Percentiles rank a stretch among this genome's conserved stretches.
These are phyloP conservation scores for Aleiodes alternator DNA, from an alignment of 2,888 invertebrate species.

Conservation along the genomic window DNA sequence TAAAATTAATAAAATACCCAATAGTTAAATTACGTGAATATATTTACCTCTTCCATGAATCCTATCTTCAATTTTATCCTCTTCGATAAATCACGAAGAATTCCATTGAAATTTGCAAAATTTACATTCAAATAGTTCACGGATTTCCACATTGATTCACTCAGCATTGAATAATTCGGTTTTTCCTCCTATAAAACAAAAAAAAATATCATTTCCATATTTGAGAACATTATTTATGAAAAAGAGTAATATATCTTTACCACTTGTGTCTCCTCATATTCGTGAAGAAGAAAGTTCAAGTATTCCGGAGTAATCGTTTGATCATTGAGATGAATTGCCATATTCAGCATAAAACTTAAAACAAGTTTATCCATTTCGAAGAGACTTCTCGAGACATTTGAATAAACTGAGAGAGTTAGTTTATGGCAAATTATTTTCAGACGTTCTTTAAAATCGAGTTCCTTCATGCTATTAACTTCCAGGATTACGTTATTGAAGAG, in stretches of 20 bases:
- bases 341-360: constrained; percentile 89
- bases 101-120: constrained; percentile 78
- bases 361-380: constrained; percentile 93
- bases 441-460: constrained; percentile 82
- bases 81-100: constrained; percentile 78
- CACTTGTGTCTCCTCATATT: constrained; percentile 80
- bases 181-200: constrained; percentile 77
- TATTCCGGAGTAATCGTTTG: constrained; percentile 79
- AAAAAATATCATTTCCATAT: constrained; percentile 23
- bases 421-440: constrained; percentile 88
- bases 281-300: constrained; percentile 88
- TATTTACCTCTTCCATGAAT: constrained; percentile 78
- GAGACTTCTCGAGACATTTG: constrained; percentile 90
- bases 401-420: constrained; percentile 90
- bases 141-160: constrained; percentile 83
- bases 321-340: constrained; percentile 84
- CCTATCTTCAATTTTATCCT: constrained; percentile 80
- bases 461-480: constrained; percentile 74
- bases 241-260: constrained; percentile 69
- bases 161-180: constrained; percentile 80
- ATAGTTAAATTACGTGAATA: not conserved
- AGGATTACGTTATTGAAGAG: constrained; percentile 90
- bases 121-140: constrained; percentile 80
- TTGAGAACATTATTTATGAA: not conserved
- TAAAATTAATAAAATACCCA: constrained; percentile 21